phyloP scores from a whole-genome alignment of 2,797 vertebrate species.

The Rhodeus uyekii region DNA sequence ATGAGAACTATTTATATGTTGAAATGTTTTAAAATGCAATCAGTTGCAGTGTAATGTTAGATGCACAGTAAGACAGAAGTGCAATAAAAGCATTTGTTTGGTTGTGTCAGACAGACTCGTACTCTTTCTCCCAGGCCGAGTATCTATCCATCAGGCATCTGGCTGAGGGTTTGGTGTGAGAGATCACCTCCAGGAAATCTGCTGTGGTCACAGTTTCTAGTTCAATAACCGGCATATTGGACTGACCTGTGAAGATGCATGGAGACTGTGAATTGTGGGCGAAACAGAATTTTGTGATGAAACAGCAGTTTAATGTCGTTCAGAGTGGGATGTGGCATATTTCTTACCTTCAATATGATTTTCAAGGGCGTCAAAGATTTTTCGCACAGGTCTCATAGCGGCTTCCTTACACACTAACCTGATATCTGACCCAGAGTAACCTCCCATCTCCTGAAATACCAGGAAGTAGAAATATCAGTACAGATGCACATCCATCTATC shows the following conservation, averaged over 20 bases:
- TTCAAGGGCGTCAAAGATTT: conserved; percentile 89
- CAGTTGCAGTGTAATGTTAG: neutral
- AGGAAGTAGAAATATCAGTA: neutral
- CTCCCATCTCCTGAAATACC: conserved; percentile 77
- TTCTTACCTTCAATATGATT: conserved; percentile 81
- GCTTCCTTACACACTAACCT: conserved; percentile 93
- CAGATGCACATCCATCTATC: neutral
- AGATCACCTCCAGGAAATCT: conserved; percentile 87
- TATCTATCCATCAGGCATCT: conserved; percentile 85
- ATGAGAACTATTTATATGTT: neutral
- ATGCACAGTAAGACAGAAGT: neutral
- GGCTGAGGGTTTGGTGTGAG: conserved; percentile 90
- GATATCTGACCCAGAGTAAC: conserved; percentile 94
- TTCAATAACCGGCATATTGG: conserved; percentile 69
- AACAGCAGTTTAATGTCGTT: conserved; percentile 11
- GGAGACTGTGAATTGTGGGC: conserved; percentile 14
- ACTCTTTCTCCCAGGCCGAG: conserved; percentile 86
- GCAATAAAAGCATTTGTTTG: neutral
- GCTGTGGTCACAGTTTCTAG: conserved; percentile 86
- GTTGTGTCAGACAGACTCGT: conserved; percentile 78
- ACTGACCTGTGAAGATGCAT: conserved; percentile 68
- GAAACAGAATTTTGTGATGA: conserved; percentile 1
- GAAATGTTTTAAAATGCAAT: neutral
- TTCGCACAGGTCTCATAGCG: conserved; percentile 93
- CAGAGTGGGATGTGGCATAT: neutral